Percentiles rank a stretch among this genome's conserved stretches.
phyloP scores from a whole-genome alignment of 2,797 vertebrate species.

The Myotis vivesi region DNA sequence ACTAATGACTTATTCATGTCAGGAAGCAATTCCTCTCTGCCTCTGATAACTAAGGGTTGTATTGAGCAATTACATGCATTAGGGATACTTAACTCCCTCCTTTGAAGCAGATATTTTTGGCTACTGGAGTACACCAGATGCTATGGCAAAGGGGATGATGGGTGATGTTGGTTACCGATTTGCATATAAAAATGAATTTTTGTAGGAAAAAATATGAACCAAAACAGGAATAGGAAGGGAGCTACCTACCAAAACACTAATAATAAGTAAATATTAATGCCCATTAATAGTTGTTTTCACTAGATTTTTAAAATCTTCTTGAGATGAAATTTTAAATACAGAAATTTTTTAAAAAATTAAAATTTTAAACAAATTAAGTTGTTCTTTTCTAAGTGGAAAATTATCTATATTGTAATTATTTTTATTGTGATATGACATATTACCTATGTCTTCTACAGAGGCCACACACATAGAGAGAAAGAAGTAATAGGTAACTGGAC shows the following conservation, averaged over 20 bases:
- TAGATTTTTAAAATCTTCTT: background rate
- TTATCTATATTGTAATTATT: background rate
- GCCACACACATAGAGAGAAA: background rate
- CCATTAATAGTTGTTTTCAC: background rate
- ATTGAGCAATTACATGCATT: background rate
- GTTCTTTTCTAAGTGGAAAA: background rate
- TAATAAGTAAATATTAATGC: background rate
- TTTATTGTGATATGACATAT: background rate
- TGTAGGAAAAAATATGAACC: background rate
- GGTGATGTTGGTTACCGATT: conserved; percentile 14
- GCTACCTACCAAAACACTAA: background rate
- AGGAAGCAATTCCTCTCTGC: conserved; percentile 20
- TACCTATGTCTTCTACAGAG: background rate
- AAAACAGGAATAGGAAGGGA: conserved; percentile 18
- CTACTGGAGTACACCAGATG: conserved; percentile 39
- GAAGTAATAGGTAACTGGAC: background rate
- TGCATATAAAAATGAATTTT: conserved; percentile 4
- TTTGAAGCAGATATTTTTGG: conserved; percentile 53
- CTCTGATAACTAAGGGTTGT: conserved; percentile 18
- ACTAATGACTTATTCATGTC: conserved; percentile 41
- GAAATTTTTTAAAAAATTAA: background rate
- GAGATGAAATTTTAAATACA: background rate
- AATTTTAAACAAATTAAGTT: background rate
- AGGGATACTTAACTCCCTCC: conserved; percentile 26
- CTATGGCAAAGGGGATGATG: background rate